Conservation (phyloP, 2,113 vertebrate species). For the Stictonetta naevosa region DNA sequence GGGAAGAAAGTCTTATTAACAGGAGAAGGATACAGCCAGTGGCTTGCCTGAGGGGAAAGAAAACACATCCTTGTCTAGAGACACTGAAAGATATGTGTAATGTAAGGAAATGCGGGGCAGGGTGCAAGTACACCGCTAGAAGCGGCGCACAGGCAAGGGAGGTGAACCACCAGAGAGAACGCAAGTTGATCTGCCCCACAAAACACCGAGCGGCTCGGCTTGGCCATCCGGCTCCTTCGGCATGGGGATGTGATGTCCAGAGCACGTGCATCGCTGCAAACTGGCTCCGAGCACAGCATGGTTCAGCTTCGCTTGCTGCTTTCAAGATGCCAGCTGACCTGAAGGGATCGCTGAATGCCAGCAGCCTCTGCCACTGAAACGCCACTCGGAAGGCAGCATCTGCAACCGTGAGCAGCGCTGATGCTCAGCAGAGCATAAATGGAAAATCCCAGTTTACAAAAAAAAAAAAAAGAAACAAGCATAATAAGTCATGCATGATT, state of each 20-base stretch:
- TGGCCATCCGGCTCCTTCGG: background rate
- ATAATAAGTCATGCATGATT: slow-evolving; percentile 12
- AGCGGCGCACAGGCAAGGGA: background rate
- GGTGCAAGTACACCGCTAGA: background rate
- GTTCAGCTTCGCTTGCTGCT: background rate
- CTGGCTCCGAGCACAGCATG: background rate
- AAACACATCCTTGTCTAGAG: background rate
- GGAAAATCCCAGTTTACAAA: slow-evolving; percentile 5
- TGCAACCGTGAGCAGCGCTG: background rate
- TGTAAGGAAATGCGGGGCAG: background rate
- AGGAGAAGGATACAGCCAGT: background rate
- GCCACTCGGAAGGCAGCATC: background rate
- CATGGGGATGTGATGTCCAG: background rate
- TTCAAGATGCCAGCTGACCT: background rate
- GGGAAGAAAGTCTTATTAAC: background rate
- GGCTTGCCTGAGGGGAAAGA: background rate
- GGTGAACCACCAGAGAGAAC: background rate
- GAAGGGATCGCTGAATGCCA: background rate
- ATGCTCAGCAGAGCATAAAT: background rate
- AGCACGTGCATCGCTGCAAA: background rate
- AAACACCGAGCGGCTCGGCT: background rate
- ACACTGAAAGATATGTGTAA: background rate
- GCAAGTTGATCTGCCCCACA: background rate
- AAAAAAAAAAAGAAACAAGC: background rate
- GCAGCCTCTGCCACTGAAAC: background rate